Evolutionary conservation across 1,140 invertebrate species (phyloP).

Genomic region (Meloidogyne floridensis): DNA sequence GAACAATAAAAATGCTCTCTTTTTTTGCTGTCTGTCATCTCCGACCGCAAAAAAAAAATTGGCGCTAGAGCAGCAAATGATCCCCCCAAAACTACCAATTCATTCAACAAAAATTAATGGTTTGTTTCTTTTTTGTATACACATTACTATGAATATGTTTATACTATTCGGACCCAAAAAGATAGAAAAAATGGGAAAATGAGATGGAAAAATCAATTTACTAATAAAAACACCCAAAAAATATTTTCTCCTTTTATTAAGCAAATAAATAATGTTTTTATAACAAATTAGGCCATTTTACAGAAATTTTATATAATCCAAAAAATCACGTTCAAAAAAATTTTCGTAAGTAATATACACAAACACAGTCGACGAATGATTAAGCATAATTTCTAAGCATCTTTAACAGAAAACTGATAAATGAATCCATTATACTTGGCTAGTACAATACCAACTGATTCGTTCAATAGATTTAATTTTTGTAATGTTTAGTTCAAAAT

Average conservation of each 20-base stretch:
- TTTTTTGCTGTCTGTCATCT: background rate
- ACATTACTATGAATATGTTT: background rate
- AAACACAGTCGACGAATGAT: no score
- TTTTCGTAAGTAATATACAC: no score
- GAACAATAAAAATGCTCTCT: background rate
- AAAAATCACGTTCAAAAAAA: no score
- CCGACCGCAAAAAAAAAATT: background rate
- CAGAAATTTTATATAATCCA: no score
- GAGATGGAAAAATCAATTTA: background rate
- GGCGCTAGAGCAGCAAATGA: background rate
- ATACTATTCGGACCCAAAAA: background rate
- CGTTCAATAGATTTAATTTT: no score
- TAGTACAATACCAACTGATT: no score
- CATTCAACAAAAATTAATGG: constrained; percentile 7
- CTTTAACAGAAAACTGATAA: no score
- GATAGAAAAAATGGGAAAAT: background rate
- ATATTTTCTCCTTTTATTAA: background rate
- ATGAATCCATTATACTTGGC: no score
- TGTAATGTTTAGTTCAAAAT: no score
- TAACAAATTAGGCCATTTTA: no score
- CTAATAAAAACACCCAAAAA: background rate
- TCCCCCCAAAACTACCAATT: background rate
- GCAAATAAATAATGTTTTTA: no score
- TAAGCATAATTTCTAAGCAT: no score
- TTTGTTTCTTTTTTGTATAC: background rate